Conservation (phyloP, 2,113 vertebrate species). For the Triplophysa siluroides region DNA sequence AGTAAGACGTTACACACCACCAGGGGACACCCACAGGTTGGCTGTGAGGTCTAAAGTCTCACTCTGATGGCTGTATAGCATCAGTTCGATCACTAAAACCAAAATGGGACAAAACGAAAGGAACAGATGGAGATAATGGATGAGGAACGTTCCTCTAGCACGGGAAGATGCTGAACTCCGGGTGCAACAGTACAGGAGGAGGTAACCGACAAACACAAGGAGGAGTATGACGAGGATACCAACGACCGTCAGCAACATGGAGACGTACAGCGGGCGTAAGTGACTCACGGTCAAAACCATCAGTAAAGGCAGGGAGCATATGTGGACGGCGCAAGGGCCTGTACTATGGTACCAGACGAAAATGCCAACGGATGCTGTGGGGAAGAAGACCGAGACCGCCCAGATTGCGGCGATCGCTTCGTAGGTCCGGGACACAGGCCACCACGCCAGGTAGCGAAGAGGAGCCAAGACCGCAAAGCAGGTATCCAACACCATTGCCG, state of each 20-base stretch:
- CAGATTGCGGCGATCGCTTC: conserved; percentile 66
- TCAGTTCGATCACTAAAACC: conserved; percentile 68
- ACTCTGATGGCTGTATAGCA: conserved; percentile 60
- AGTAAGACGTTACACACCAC: conserved; percentile 74
- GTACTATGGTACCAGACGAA: conserved; percentile 65
- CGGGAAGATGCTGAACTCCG: conserved; percentile 66
- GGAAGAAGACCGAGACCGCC: conserved; percentile 64
- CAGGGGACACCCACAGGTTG: conserved; percentile 71
- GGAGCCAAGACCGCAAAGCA: conserved; percentile 75
- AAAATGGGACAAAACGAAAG: conserved; percentile 77
- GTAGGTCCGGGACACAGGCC: conserved; percentile 68
- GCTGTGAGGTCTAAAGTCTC: conserved; percentile 52
- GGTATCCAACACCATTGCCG: conserved; percentile 74
- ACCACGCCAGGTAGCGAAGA: conserved; percentile 69
- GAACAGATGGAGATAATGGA: conserved; percentile 78
- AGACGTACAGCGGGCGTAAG: conserved; percentile 65
- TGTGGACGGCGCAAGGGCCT: conserved; percentile 62
- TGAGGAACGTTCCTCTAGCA: conserved; percentile 77
- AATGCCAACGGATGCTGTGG: conserved; percentile 67
- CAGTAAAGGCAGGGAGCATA: conserved; percentile 69
- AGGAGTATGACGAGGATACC: conserved; percentile 71
- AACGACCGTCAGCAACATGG: conserved; percentile 67
- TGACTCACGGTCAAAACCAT: conserved; percentile 71
- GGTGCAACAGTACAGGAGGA: conserved; percentile 74
- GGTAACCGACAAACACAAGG: conserved; percentile 73